phyloP scores from a whole-genome alignment of 2,797 vertebrate species.

The Melanotaenia trifasciata region DNA sequence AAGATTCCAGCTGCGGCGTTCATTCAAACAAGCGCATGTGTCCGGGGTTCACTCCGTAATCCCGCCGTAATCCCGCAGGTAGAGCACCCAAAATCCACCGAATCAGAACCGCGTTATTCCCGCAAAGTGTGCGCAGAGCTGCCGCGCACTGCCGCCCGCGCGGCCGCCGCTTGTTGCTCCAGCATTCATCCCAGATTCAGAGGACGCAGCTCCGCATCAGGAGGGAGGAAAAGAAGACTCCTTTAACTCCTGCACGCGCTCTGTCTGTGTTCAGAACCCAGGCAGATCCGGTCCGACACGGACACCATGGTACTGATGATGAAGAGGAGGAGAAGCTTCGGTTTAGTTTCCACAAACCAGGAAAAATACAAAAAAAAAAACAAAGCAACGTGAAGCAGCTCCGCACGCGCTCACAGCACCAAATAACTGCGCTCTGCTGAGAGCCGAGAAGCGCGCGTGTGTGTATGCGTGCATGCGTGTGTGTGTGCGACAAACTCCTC shows the following conservation, averaged over 20 bases:
- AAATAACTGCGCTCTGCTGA: constrained; percentile 43
- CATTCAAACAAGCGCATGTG: constrained; percentile 36
- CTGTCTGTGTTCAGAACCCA: constrained; percentile 36
- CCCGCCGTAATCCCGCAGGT: constrained; percentile 38
- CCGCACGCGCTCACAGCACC: constrained; percentile 15
- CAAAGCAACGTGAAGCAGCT: neutral
- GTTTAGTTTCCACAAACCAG: constrained; percentile 1
- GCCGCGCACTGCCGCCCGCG: constrained; percentile 29
- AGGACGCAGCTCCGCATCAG: neutral
- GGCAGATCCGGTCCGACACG: constrained; percentile 44
- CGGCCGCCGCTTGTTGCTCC: constrained; percentile 81
- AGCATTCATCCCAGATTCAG: constrained; percentile 45
- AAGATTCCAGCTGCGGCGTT: constrained; percentile 41
- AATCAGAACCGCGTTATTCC: constrained; percentile 51
- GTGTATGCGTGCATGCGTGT: neutral
- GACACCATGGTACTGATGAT: constrained; percentile 47
- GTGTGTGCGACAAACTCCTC: constrained; percentile 28
- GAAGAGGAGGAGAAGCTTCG: neutral
- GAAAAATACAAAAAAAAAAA: neutral
- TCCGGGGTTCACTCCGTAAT: neutral
- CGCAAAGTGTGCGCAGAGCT: constrained; percentile 56
- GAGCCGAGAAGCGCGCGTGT: constrained; percentile 33
- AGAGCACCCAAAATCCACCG: constrained; percentile 20
- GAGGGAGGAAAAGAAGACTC: neutral
- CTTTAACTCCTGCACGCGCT: constrained; percentile 30